phyloP scores from a whole-genome alignment of 2,797 vertebrate genomes.

The Neopelma chrysocephalum region DNA sequence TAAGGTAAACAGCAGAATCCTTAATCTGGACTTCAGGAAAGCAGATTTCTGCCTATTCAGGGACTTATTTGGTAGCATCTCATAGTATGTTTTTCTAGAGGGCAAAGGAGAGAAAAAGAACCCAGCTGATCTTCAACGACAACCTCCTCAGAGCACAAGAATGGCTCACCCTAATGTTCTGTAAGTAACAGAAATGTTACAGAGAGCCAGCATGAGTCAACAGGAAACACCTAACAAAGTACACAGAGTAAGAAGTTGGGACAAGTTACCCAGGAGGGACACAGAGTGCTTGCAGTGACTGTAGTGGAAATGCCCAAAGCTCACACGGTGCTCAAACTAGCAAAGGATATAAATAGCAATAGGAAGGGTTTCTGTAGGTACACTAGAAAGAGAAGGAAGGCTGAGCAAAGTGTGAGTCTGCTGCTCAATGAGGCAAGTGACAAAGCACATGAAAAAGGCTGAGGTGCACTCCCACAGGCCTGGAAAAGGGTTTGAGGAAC shows the following conservation, averaged over 20 bases:
- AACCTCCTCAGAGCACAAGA: background rate
- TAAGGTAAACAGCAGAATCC: background rate
- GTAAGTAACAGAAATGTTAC: background rate
- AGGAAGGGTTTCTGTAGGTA: background rate
- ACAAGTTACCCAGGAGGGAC: background rate
- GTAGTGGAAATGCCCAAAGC: background rate
- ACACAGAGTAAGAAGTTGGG: background rate
- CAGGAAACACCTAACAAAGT: background rate
- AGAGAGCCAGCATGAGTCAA: background rate
- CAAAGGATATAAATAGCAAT: background rate
- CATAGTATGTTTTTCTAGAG: background rate
- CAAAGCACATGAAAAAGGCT: background rate
- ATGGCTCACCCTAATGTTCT: background rate
- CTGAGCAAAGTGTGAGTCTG: background rate
- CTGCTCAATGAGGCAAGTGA: background rate
- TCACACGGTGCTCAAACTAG: background rate
- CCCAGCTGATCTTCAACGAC: background rate
- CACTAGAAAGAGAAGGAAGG: background rate
- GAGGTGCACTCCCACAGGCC: background rate
- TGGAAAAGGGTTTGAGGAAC: background rate
- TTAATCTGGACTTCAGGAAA: background rate
- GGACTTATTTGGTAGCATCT: background rate
- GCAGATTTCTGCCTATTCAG: background rate
- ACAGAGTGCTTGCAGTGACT: background rate
- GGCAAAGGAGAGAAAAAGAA: background rate